Conservation (phyloP, 2,797 vertebrate genomes). For the Enteromius paludinosus region DNA sequence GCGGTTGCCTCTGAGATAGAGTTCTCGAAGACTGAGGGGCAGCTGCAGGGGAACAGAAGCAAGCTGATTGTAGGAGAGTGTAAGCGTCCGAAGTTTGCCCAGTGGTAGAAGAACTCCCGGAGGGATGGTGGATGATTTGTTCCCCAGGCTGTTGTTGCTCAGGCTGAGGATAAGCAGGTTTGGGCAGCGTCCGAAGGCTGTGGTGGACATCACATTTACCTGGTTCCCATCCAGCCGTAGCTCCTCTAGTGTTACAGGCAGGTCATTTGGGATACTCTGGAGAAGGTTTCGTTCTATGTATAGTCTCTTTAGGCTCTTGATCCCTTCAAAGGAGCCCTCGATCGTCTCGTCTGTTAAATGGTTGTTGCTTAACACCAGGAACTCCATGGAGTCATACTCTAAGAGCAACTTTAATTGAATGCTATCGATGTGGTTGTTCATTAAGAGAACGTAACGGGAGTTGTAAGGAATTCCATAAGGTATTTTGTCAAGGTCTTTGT, state of each 20-base stretch:
- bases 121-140: conserved; percentile 61
- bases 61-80: conserved; percentile 72
- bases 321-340: conserved; percentile 67
- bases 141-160: conserved; percentile 72
- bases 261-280: conserved; percentile 62
- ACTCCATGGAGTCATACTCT: conserved; percentile 71
- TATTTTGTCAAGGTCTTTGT: conserved; percentile 72
- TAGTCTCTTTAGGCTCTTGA: conserved; percentile 66
- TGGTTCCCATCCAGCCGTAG: conserved; percentile 71
- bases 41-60: conserved; percentile 66
- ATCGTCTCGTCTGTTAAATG: conserved; percentile 64
- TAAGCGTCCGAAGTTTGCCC: conserved; percentile 67
- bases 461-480: conserved; percentile 76
- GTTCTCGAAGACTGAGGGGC: conserved; percentile 71
- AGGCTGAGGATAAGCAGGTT: conserved; percentile 70
- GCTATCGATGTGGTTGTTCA: conserved; percentile 73
- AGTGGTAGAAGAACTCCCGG: conserved; percentile 62
- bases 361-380: conserved; percentile 76
- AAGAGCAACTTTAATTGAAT: conserved; percentile 72
- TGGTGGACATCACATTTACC: conserved; percentile 65
- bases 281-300: conserved; percentile 69
- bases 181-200: conserved; percentile 60
- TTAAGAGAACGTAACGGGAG: conserved; percentile 74
- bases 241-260: conserved; percentile 70
- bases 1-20: conserved; percentile 78